Evolutionary conservation across 2,888 invertebrate species (phyloP).

Genomic region (Pilophorus perplexus): DNA sequence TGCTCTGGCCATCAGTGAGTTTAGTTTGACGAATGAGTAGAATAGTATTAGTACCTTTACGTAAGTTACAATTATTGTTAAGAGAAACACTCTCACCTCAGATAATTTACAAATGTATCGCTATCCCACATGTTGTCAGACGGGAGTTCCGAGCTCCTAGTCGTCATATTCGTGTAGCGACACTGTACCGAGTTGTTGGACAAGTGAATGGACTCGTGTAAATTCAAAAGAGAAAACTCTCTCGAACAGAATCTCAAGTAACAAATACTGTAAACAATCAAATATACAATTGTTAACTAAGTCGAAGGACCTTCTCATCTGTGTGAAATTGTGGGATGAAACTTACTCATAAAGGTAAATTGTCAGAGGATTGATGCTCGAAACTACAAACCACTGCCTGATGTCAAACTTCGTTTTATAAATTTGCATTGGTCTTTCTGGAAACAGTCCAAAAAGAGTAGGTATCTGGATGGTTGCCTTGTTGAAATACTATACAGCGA

Average conservation of each 20-base stretch:
- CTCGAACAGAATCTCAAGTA: slow-evolving; percentile 90
- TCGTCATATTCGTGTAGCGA: slow-evolving; percentile 66
- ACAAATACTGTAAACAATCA: slow-evolving; percentile 70
- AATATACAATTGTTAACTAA: not conserved
- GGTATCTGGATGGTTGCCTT: not conserved
- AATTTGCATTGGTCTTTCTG: slow-evolving; percentile 83
- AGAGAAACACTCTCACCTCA: slow-evolving; percentile 62
- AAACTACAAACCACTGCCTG: slow-evolving; percentile 91
- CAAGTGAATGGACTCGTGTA: slow-evolving; percentile 88
- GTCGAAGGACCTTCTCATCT: too few relatives aligned
- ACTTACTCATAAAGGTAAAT: slow-evolving; percentile 87
- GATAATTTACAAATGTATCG: slow-evolving; percentile 70
- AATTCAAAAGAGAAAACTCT: slow-evolving; percentile 78
- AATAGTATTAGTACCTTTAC: too few relatives aligned
- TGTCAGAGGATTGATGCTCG: slow-evolving; percentile 83
- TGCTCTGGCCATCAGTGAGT: too few relatives aligned
- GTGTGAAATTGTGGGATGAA: too few relatives aligned
- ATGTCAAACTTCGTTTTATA: slow-evolving; percentile 93
- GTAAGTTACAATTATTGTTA: too few relatives aligned
- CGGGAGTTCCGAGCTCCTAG: slow-evolving; percentile 64
- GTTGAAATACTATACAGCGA: too few relatives aligned
- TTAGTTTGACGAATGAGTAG: too few relatives aligned
- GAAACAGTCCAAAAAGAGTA: slow-evolving; percentile 36
- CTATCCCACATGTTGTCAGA: slow-evolving; percentile 95
- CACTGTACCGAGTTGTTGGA: slow-evolving; percentile 93